Conservation (phyloP, 2,797 vertebrate species). For the Gallinago nigripennis region DNA sequence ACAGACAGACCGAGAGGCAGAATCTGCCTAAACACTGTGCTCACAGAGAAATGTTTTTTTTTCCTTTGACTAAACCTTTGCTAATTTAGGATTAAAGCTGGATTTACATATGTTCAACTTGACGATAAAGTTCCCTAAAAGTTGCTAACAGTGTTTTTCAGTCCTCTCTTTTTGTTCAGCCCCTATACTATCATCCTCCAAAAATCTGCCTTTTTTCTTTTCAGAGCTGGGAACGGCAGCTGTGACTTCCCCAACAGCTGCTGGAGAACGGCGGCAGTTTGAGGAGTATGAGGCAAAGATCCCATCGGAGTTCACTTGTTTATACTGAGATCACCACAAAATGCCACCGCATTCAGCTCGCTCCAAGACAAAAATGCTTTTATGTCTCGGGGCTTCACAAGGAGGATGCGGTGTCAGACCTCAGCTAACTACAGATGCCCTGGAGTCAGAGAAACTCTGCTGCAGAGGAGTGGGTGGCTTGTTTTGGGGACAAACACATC, state of each 20-base stretch:
- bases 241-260: conserved; percentile 54
- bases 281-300: conserved; percentile 3
- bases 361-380: conserved; percentile 10
- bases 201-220: conserved; percentile 20
- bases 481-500: not conserved
- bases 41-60: not conserved
- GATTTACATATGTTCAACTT: not conserved
- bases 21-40: not conserved
- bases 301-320: conserved; percentile 11
- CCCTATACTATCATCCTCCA: conserved; percentile 2
- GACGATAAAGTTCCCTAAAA: not conserved
- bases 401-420: not conserved
- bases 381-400: not conserved
- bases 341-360: not conserved
- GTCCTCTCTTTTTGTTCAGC: not conserved
- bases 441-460: not conserved
- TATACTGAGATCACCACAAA: not conserved
- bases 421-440: not conserved
- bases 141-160: not conserved
- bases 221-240: conserved; percentile 32
- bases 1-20: not conserved
- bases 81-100: not conserved
- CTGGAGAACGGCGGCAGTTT: not conserved
- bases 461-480: not conserved
- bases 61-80: not conserved